A percentile compares a stretch with the other conserved stretches of the same genome.
Evolutionary conservation across 2,113 vertebrate genomes (phyloP).

Genomic region (Eudyptes chrysolophus): DNA sequence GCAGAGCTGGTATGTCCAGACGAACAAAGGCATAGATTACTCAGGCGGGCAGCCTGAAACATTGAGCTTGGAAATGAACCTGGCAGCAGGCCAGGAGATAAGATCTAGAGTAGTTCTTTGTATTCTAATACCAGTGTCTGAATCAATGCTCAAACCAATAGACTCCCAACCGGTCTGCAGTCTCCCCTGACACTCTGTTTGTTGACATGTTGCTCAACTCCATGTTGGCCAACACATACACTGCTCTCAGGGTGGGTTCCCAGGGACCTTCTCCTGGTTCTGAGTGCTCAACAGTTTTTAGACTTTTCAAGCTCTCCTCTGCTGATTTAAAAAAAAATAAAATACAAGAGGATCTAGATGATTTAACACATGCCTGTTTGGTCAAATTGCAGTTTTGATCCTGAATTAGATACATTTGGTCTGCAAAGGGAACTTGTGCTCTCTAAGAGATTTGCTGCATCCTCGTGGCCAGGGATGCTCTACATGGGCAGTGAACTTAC

Average conservation of each 20-base stretch:
- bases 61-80: not conserved
- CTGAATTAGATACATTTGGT: not conserved
- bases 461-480: not conserved
- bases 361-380: not conserved
- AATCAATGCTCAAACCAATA: not conserved
- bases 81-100: slow-evolving; percentile 16
- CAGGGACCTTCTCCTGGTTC: not conserved
- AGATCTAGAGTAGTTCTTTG: not conserved
- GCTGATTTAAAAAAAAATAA: not conserved
- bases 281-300: not conserved
- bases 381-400: not conserved
- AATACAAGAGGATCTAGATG: not conserved
- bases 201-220: not conserved
- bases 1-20: not conserved
- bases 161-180: not conserved
- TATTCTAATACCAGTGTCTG: not conserved
- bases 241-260: not conserved
- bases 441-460: not conserved
- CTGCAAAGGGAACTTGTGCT: not conserved
- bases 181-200: not conserved
- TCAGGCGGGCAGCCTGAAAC: not conserved
- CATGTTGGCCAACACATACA: not conserved
- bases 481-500: not conserved
- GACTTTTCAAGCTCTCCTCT: not conserved
- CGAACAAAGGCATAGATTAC: not conserved